A percentile compares a stretch with the other conserved stretches of the same genome.
phyloP scores from a whole-genome alignment of 1,140 invertebrate species.

The Brachionus plicatilis region DNA sequence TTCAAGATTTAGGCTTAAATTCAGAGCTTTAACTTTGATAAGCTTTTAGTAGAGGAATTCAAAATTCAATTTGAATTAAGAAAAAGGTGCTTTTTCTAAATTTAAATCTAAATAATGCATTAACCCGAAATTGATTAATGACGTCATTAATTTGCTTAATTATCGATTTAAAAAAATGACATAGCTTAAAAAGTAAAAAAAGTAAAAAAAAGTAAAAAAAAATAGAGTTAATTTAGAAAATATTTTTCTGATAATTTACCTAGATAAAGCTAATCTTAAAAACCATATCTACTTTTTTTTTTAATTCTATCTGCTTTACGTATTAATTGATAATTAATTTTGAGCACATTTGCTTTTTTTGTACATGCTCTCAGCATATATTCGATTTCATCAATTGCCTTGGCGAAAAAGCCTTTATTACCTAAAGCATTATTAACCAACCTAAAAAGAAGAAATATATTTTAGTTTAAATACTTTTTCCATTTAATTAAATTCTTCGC shows the following conservation, averaged over 20 bases:
- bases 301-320: neutral
- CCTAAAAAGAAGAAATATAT: neutral
- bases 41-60: too few species aligned
- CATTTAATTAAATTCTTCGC: neutral
- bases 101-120: too few species aligned
- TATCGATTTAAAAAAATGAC: too few species aligned
- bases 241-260: neutral
- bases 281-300: neutral
- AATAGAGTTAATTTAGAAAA: neutral
- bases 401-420: neutral
- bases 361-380: neutral
- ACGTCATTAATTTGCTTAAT: too few species aligned
- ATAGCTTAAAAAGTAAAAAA: too few species aligned
- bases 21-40: too few species aligned
- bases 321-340: neutral
- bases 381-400: neutral
- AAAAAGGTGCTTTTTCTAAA: too few species aligned
- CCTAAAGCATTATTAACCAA: neutral
- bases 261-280: neutral
- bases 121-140: too few species aligned
- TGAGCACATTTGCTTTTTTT: neutral
- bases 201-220: too few species aligned
- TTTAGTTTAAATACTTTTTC: slow-evolving; percentile 2
- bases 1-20: too few species aligned
- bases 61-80: too few species aligned